Conservation (phyloP, 2,888 invertebrate genomes). For the Zygaena filipendulae region DNA sequence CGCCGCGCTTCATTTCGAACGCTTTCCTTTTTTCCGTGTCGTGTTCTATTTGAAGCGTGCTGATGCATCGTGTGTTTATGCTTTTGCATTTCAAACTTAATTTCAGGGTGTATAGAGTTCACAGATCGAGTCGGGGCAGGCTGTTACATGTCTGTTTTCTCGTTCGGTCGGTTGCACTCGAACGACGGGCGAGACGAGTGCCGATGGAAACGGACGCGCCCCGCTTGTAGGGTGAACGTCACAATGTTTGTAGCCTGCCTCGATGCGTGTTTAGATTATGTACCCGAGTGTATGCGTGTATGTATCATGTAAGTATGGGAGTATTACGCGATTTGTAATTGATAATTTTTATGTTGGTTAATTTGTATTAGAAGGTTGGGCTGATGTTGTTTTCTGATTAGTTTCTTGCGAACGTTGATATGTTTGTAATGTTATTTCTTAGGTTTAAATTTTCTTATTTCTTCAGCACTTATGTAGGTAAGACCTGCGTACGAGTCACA, state of each 20-base stretch:
- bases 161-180: slow-evolving; percentile 60
- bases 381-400: no score
- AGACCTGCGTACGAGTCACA: no score
- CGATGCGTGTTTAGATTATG: background rate
- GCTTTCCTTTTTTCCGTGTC: slow-evolving; percentile 60
- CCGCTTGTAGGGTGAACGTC: slow-evolving; percentile 14
- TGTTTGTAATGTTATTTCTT: no score
- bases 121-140: slow-evolving; percentile 9
- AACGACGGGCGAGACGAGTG: slow-evolving; percentile 48
- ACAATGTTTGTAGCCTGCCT: slow-evolving; percentile 8
- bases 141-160: slow-evolving; percentile 52
- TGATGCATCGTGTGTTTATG: slow-evolving; percentile 36
- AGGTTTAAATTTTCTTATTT: no score
- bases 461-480: no score
- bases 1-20: slow-evolving; percentile 61
- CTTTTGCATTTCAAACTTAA: slow-evolving; percentile 17
- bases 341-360: slow-evolving; percentile 50
- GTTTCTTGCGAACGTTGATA: no score
- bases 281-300: slow-evolving; percentile 14
- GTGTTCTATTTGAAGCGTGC: slow-evolving; percentile 63
- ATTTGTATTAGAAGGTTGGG: no score
- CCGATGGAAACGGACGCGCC: slow-evolving; percentile 32
- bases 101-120: slow-evolving; percentile 3
- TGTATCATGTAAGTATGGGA: slow-evolving; percentile 18
- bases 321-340: slow-evolving; percentile 36